phyloP scores from a whole-genome alignment of 1,140 invertebrate genomes.

The Tetraneura akinire region DNA sequence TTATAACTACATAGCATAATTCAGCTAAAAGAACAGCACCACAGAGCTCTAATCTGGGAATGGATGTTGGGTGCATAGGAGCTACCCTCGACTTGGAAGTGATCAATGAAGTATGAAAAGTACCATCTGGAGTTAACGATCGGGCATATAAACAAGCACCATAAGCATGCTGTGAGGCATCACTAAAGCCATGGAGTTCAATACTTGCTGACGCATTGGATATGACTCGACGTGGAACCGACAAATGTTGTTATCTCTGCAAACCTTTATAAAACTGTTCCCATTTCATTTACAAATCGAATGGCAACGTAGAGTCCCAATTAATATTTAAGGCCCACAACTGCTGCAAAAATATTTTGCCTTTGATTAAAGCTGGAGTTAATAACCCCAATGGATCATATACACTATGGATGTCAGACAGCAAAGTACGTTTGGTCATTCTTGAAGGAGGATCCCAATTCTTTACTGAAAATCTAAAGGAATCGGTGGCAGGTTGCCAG shows the following conservation, averaged over 20 bases:
- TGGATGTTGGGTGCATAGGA: neutral
- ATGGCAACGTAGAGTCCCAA: neutral
- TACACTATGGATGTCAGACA: neutral
- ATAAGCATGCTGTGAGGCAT: neutral
- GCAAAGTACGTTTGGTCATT: neutral
- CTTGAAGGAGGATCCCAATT: neutral
- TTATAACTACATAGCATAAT: no score
- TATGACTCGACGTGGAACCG: neutral
- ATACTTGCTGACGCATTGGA: neutral
- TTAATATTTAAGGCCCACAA: neutral
- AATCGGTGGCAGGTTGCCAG: neutral
- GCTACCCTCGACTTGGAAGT: neutral
- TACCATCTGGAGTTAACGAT: neutral
- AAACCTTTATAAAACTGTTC: neutral
- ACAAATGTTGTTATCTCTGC: neutral
- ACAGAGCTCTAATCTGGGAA: neutral
- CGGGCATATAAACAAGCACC: neutral
- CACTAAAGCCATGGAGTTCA: neutral
- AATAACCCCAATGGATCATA: neutral
- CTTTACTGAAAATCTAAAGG: neutral
- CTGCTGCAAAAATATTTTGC: neutral
- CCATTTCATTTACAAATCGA: neutral
- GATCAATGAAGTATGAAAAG: neutral
- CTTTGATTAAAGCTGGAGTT: neutral
- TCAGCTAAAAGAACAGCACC: neutral